Base-by-base conservation (phyloP, 2,113 vertebrate genomes). In the Galbula dea region DNA sequence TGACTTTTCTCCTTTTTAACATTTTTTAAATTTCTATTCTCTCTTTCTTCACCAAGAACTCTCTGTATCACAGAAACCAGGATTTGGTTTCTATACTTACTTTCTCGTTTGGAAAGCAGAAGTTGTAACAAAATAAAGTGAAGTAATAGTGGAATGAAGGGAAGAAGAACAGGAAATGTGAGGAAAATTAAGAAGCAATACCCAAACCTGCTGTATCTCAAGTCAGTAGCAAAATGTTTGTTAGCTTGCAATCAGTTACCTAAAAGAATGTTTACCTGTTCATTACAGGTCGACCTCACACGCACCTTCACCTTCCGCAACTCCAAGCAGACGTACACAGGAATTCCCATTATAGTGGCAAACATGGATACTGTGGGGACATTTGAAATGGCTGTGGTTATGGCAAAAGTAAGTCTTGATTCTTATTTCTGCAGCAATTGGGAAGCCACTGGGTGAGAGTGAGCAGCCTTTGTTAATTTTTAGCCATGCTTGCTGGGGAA, bases 331-430 rank as follows among this genome's bases (percentile, higher is more conserved):
- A 99, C 98, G 0, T 99, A 99, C 97, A 98, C 97, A 6, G 99
- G 99, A 68, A 98, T 99, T 96, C 99, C 99, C 65, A 97, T 99
- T 94, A 99, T 99, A 39, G 99, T 99, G 46, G 99, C 99, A 86
- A 99, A 99, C 97, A 99, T 99, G 99, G 99, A 99, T 97, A 99
- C 99, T 15, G 99, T 99, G 39, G 99, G 99, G 26, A 99, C 99
- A 0, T 99, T 99, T 96, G 99, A 99, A 97, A 99, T 99, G 99
- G 99, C 99, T 0, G 97, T 96, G 62, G 98, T 98, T 88, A 98
- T 99, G 97, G 98, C 99, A 95, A 99, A 98, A 98, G 99, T 99
- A 96, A 97, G 97, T 96, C 22, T 68, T 11, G 30, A 5, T 58
- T 89, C 75, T 89, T 14, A 16, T 41, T 67, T 63, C 41, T 92